Base-by-base conservation (phyloP, 2,888 invertebrate genomes). In the Apamea anceps region DNA sequence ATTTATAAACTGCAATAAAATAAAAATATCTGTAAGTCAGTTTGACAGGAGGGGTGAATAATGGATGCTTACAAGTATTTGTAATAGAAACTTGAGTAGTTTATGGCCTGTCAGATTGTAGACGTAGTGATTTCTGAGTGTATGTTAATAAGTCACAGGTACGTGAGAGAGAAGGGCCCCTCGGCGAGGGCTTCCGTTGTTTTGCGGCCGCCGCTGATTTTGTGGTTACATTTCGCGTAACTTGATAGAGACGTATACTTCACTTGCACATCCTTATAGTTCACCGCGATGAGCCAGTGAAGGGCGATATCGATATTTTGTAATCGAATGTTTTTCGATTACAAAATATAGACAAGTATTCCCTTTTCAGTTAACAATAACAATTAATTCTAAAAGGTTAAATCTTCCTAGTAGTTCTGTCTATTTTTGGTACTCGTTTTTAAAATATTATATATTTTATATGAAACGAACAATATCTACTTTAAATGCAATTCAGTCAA, bases 211-310 rank as follows among this genome's bases (percentile, higher is more conserved):
- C 84, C 95, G 93, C 95, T 95, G 96, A 96, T 96, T 96, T 96
- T 96, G 96, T 94, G 97, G 97, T 97, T 95, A 94, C 94, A 95
- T 96, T 96, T 96, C 93, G 96, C 97, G 97, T 96, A 97, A 97
- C 96, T 91, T 94, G 97, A 97, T 96, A 95, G 95, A 96, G 93
- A 92, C 92, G 91, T 90, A 90, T 91, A 90, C 91, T 90, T 88
- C 79, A 90, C 92, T 93, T 91, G 95, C 93, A 95, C 95, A 95
- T 96, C 96, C 96, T 96, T 93, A 90, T 93, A 92, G 90, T 90
- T 86, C 88, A 90, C 86, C 79, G 77, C 68, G 80, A 71, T 63
- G 75, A 79, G 76, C 83, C 87, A 94, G 93, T 92, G 93, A 82
- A 85, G 93, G 80, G 63, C 76, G 60, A 54, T 89, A 85, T 91